Evolutionary conservation across 64 coral and sea anemone genomes (phyloP), one percentile per base, ranked within the genome.

Genomic region (Montipora foliosa): DNA sequence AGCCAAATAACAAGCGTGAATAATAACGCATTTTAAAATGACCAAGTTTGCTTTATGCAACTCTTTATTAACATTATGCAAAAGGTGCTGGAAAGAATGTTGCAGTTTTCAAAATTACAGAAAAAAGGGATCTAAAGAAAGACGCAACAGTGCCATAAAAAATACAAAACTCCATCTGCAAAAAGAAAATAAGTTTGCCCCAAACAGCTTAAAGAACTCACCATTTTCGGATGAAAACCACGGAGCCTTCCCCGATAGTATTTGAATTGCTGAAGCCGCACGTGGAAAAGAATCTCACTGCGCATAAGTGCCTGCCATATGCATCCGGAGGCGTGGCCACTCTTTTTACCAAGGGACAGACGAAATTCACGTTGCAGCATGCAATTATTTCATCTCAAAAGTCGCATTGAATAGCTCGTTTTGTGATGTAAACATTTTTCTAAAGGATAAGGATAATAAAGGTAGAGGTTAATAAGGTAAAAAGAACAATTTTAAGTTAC

Each of bases 211-310:
- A 68, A 68, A 68, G 64, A 48, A 84, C 81, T 51, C 67, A 86
- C 82, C 82, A 86, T 86, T 72, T 82, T 86, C 66, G 61, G 44
- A 50, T 16, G 16, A 47, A 71, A 86, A 86, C 25, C 61, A 47
- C 66, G 7, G 44, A 46, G 64, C 64, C 14, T 71, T 71, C 2
- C 8, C 82, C 66, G 44, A 17, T 47, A 64, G 19, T 53, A 67
- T 49, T 64, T 7, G 19, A 16, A 64, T 12, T 64, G 19, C 15
- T 3, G 22, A 81, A 69, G 49, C 49, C 82, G 66, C 82, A 86
- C 82, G 82, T 86, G 82, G 44, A 72, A 47, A 17, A 49, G 8
- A 5, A 13, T 4, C 13, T 44, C 11, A 50, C 64, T 86, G 82
- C 82, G 64, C 82, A 86, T 13, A 12, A 45, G 66, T 72, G 10